Base-by-base conservation (phyloP, 2,113 vertebrate genomes). In the Anarhynchus alexandrinus region DNA sequence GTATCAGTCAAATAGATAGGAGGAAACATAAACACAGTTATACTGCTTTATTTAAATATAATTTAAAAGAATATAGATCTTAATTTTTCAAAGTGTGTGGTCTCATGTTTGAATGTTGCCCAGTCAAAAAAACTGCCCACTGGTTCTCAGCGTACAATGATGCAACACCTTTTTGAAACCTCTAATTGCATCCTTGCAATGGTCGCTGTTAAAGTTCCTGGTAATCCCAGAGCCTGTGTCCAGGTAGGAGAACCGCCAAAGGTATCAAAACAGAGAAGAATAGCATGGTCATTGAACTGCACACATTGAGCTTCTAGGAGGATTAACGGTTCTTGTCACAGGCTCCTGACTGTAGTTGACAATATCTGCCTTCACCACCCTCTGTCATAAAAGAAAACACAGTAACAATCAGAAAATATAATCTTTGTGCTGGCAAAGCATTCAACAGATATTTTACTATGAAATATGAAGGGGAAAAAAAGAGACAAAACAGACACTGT, bases 281-380 rank as follows among this genome's bases (percentile, higher is more conserved):
- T 5, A 51, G 70, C 15, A 21, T 14, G 16, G 94, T 98, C 98
- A 98, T 42, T 99, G 98, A 73, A 99, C 97, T 69, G 98, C 97
- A 98, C 99, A 99, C 99, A 99, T 99, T 23, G 99, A 99, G 98
- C 99, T 99, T 96, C 99, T 98, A 36, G 99, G 99, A 95, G 99
- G 98, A 97, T 99, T 99, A 88, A 98, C 95, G 20, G 98, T 98
- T 98, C 99, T 98, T 91, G 99, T 97, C 97, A 99, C 95, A 11
- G 98, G 98, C 88, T 99, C 99, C 97, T 99, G 99, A 96, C 98
- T 99, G 99, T 99, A 99, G 99, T 99, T 99, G 96, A 99, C 99
- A 96, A 99, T 99, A 97, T 99, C 99, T 70, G 99, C 99, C 97
- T 99, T 99, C 98, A 99, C 99, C 98, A 99, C 99, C 15, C 98